Base-by-base conservation (phyloP, 2,797 vertebrate species). In the Parotocinclus haroldoi region DNA sequence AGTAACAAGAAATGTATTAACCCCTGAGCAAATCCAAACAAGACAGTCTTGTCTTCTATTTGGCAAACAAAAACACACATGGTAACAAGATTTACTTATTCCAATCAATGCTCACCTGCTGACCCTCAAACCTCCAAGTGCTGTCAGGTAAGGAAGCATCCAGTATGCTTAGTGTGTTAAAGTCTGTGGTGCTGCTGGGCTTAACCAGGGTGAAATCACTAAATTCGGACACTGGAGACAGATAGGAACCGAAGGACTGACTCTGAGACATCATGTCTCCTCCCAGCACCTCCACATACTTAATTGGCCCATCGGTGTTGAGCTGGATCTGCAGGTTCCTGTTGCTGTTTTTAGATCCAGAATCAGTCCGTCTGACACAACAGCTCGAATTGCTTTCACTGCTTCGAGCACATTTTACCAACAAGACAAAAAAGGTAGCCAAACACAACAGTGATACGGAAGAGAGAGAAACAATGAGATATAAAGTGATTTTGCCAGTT, bases 261-360 rank as follows among this genome's bases (percentile, higher is more conserved):
- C 76, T 76, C 67, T 78, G 76, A 73, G 76, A 78, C 73, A 78
- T 61, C 76, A 78, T 68, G 71, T 78, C 76, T 50, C 76, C 76
- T 60, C 76, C 79, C 76, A 81, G 74, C 16, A 81, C 79, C 69
- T 81, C 79, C 60, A 81, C 77, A 60, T 81, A 81, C 61, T 81
- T 79, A 73, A 81, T 79, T 16, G 76, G 80, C 5, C 76, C 78
- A 7, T 79, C 78, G 55, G 74, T 72, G 70, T 81, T 81, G 18
- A 81, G 78, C 60, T 81, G 78, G 42, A 81, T 75, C 67, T 81
- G 78, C 49, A 79, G 68, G 68, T 81, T 79, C 70, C 77, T 78
- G 71, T 79, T 77, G 37, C 76, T 70, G 37, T 79, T 77, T 40
- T 76, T 81, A 55, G 80, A 71, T 46, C 46, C 75, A 44, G 59